Evolutionary conservation across 35 echinoderm and acorn worm species (phyloP).

Genomic region (Lytechinus pictus): DNA sequence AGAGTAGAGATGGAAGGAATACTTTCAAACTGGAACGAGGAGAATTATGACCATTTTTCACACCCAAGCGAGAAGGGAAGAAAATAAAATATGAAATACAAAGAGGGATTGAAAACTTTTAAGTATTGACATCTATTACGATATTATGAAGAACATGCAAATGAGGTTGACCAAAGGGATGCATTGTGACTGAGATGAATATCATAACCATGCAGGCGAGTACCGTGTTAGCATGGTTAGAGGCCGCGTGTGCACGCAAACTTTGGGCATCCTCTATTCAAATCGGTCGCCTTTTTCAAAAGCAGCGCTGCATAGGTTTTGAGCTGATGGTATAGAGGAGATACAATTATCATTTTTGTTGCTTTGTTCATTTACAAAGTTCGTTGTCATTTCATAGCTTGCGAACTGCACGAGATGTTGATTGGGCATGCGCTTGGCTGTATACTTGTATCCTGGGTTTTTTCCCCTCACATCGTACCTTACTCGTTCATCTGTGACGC

Average conservation of each 20-base stretch:
- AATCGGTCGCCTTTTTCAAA: conserved; percentile 29
- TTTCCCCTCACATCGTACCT: neutral
- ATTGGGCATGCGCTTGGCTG: conserved; percentile 29
- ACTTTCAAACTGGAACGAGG: too few relatives aligned
- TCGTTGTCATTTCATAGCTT: conserved; percentile 8
- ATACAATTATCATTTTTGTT: conserved; percentile 52
- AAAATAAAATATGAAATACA: neutral
- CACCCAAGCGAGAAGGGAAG: too few relatives aligned
- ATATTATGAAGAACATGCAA: neutral
- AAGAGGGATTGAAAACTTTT: neutral
- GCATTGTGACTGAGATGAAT: neutral
- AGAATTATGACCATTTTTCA: too few relatives aligned
- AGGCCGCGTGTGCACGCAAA: neutral
- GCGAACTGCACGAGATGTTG: neutral
- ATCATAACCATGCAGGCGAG: neutral
- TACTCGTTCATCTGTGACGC: conserved; percentile 37
- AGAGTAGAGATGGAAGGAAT: neutral
- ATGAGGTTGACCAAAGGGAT: conserved; percentile 1
- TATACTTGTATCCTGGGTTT: neutral
- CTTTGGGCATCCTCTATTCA: conserved; percentile 23
- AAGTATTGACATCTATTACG: neutral
- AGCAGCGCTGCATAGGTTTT: neutral
- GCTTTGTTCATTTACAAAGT: conserved; percentile 50
- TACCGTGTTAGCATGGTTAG: neutral
- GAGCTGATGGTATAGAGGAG: neutral